Conservation (phyloP, 2,113 vertebrate species). For the Nycticorax nycticorax region DNA sequence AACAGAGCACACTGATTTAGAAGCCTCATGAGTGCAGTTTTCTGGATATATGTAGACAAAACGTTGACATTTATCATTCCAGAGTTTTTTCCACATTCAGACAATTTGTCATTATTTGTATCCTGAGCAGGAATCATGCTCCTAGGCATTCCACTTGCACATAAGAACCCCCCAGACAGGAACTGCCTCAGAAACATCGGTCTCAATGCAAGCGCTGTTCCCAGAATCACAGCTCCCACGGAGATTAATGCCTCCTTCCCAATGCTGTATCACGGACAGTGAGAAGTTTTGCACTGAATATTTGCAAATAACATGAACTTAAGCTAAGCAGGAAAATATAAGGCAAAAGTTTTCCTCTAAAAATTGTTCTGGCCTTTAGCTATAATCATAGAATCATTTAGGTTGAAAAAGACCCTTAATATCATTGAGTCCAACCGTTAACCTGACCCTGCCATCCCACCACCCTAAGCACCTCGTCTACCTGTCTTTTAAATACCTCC, state of each 20-base stretch:
- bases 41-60: not conserved
- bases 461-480: not conserved
- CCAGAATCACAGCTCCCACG: not conserved
- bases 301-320: not conserved
- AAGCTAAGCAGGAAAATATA: not conserved
- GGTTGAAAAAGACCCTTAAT: not conserved
- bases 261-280: not conserved
- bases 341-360: not conserved
- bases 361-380: not conserved
- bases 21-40: not conserved
- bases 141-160: not conserved
- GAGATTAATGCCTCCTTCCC: not conserved
- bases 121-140: not conserved
- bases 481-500: not conserved
- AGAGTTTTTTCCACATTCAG: not conserved
- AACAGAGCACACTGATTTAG: slow-evolving; percentile 5
- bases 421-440: not conserved
- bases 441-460: not conserved
- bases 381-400: not conserved
- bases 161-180: not conserved
- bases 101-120: not conserved
- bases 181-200: not conserved
- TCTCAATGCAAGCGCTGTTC: not conserved
- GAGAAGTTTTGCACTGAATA: not conserved
- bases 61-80: not conserved